Conservation (phyloP, 35 echinoderm and acorn worm species). For the Patiria miniata region DNA sequence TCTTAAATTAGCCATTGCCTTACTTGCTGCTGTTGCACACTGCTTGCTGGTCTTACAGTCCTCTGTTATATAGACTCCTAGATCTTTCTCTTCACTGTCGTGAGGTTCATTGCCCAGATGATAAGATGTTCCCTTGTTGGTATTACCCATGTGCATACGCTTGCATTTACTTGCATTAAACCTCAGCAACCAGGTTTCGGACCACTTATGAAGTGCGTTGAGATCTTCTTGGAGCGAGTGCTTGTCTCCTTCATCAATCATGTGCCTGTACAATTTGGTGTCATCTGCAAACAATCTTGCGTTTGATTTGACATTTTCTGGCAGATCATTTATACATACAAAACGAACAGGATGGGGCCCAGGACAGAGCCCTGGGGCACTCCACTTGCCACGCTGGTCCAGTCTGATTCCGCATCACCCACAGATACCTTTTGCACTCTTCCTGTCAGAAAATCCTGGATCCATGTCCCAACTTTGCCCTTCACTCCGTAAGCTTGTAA, state of each 20-base stretch:
- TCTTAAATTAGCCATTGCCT: too few relatives aligned
- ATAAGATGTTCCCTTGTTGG: not conserved
- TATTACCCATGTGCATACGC: not conserved
- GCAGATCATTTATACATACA: constrained; percentile 43
- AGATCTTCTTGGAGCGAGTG: not conserved
- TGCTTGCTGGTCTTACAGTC: not conserved
- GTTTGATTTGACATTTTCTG: not conserved
- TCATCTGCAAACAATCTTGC: constrained; percentile 18
- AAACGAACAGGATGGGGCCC: constrained; percentile 24
- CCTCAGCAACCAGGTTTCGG: not conserved
- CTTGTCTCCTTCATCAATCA: not conserved
- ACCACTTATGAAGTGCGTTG: not conserved
- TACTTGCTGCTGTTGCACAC: too few relatives aligned
- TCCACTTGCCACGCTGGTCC: constrained; percentile 42
- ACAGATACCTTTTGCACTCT: constrained; percentile 21
- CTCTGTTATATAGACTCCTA: too few relatives aligned
- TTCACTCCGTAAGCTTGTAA: constrained; percentile 32
- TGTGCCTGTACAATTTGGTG: too few relatives aligned
- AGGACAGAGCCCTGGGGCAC: too few relatives aligned
- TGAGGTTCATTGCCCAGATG: not conserved
- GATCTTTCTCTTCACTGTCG: not conserved
- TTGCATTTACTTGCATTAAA: not conserved
- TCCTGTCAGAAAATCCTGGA: constrained; percentile 17
- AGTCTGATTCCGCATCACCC: constrained; percentile 1
- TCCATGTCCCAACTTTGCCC: constrained; percentile 10